Base-by-base conservation (phyloP, 2,888 invertebrate species). In the Clostera curtula region DNA sequence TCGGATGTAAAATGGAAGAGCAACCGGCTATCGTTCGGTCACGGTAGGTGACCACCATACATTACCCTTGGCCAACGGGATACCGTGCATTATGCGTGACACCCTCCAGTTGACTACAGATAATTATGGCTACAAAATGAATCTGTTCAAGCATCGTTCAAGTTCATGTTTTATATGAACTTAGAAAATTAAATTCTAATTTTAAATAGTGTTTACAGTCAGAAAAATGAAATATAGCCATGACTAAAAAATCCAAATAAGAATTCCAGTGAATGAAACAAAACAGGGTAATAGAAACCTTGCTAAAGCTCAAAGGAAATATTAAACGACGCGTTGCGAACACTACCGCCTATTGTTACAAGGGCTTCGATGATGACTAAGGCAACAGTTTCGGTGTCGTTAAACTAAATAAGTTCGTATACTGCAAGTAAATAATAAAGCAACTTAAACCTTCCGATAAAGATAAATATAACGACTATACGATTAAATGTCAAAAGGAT, bases 41-140 rank as follows among this genome's bases (percentile, higher is more conserved):
- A 72, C 62, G 75, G 54, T 40, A 49, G 47, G 37, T 73, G 69
- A 44, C 53, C 68, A 68, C 64, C 57, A 52, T 51, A 54, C 64
- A 72, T 62, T 63, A 57, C 64, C 65, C 70, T 71, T 69, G 48
- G 60, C 54, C 54, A 70, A 74, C 77, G 70, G 77, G 79, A 79
- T 72, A 68, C 65, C 49, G 72, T 77, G 75, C 73, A 74, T 79
- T 79, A 79, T 70, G 61, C 56, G 61, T 58, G 62, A 69, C 76
- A 62, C 70, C 69, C 64, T 73, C 67, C 51, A 59, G 43, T 44
- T 29, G 43, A 47, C 40, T 25, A 25, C 5, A 5, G 15, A 7
- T 9, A 12, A 5, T 12, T n/a, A 22, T n/a, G 5, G 12, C 10
- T 12, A n/a, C 2, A 9, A 4, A 20, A 8, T 8, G 20, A n/a